Conservation (phyloP, 2,797 vertebrate species). For the Protosalanx chinensis region DNA sequence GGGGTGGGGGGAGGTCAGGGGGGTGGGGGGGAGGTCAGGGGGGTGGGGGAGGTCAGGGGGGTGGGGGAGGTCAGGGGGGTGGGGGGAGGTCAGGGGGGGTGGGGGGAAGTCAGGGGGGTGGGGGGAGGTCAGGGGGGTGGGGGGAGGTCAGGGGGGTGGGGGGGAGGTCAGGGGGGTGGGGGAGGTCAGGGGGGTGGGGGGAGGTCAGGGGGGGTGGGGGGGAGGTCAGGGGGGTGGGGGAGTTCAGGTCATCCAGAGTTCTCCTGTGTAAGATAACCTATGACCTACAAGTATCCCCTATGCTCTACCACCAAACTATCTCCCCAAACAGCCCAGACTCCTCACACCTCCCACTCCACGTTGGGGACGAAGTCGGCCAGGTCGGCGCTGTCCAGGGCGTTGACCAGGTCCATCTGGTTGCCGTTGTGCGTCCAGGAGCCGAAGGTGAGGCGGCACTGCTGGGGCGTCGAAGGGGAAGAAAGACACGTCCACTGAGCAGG, state of each 20-base stretch:
- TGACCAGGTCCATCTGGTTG: constrained; percentile 84
- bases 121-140: too few relatives aligned
- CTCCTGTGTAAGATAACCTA: too few relatives aligned
- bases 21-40: accelerated
- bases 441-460: constrained; percentile 83
- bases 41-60: neutral
- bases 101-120: too few relatives aligned
- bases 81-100: too few relatives aligned
- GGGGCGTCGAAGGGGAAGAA: constrained; percentile 87
- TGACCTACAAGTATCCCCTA: too few relatives aligned
- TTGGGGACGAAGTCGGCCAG: constrained; percentile 84
- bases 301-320: neutral
- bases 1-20: too few relatives aligned
- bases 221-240: accelerated
- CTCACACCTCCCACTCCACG: constrained; percentile 83
- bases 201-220: too few relatives aligned
- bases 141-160: too few relatives aligned
- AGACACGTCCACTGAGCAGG: constrained; percentile 87
- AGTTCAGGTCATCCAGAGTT: neutral
- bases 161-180: accelerated
- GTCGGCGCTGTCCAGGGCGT: constrained; percentile 71
- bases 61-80: too few relatives aligned
- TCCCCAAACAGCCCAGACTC: neutral
- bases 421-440: constrained; percentile 92
- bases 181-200: neutral